Base-by-base conservation (phyloP, 1,140 invertebrate genomes). In the Drosophila baimaii region DNA sequence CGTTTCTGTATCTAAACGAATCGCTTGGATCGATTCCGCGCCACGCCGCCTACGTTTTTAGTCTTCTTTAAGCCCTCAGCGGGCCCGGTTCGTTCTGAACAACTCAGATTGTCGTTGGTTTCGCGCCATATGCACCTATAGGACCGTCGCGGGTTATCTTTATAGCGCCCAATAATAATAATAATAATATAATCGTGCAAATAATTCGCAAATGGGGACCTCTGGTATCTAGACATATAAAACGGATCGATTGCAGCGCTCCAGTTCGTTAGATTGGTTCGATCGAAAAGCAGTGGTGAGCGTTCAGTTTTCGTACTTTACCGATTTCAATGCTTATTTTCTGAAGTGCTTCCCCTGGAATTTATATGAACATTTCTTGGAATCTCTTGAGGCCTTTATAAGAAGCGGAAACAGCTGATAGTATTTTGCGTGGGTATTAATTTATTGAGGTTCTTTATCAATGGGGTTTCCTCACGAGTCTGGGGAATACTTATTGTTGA, bases 251-350 rank as follows among this genome's bases (percentile, higher is more conserved):
- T 59, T 81, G 52, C 70, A 80, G 44, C 54, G 63, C 57, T 19
- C 59, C 58, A 82, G 49, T 85, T 77, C 43, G 47, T 33, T 47
- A 43, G 29, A 65, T 57, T 41, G 19, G 19, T 46, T 75, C 68
- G 88, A 84, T 90, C 80, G 49, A 44, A 79, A 69, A 65, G 31
- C 54, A 73, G 70, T 81, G 80, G 88, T 90, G 72, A 46, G 46
- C 33, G 9, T 17, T 37, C 25, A 33, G 17, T 23, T 17, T 31
- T 6, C 15, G 2, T 15, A 23, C 31, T 17, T n/a, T n/a, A n/a
- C 27, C 17, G 3, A 52, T 15, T 15, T 43, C 5, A n/a, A 6
- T 19, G 17, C 21, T 9, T 55, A 31, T 27, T 57, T 47, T 21
- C 17, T 37, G 33, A 57, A 70, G 64, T 71, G 49, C 39, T 70